A percentile compares a stretch with the other conserved stretches of the same genome.
Conservation (phyloP, 1,140 invertebrate genomes). For the Agrypnia vestita region DNA sequence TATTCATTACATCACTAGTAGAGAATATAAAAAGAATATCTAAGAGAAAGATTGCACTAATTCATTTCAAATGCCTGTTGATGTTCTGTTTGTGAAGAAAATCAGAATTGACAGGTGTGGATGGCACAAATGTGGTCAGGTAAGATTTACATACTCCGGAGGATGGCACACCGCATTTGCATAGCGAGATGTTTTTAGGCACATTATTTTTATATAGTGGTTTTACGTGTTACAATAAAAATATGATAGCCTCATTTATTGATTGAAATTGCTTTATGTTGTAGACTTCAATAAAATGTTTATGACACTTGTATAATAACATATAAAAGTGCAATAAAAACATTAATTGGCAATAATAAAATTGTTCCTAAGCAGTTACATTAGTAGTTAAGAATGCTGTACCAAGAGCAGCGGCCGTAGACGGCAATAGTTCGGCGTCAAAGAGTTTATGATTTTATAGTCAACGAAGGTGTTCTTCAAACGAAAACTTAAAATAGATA, state of each 20-base stretch:
- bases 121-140: too few relatives aligned
- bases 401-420: not conserved
- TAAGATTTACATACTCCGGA: too few relatives aligned
- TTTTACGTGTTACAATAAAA: constrained; percentile 43
- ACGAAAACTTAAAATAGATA: too few relatives aligned
- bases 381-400: constrained; percentile 19
- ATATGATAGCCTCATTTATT: constrained; percentile 43
- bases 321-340: constrained; percentile 36
- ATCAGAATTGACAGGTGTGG: too few relatives aligned
- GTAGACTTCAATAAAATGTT: constrained; percentile 33
- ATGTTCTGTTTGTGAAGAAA: too few relatives aligned
- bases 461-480: too few relatives aligned
- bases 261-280: constrained; percentile 38
- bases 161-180: not conserved
- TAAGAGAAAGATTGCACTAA: too few relatives aligned
- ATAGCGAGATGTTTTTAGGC: constrained; percentile 7
- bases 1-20: too few relatives aligned
- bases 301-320: constrained; percentile 34
- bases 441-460: constrained; percentile 13
- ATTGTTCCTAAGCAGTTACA: constrained; percentile 36
- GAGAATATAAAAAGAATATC: too few relatives aligned
- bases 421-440: not conserved
- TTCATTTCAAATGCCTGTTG: too few relatives aligned
- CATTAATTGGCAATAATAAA: constrained; percentile 37
- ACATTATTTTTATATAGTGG: constrained; percentile 27